These are phyloP conservation scores for Drosophila leontia DNA, from an alignment of 1,140 invertebrate genomes.

Conservation along the genomic window DNA sequence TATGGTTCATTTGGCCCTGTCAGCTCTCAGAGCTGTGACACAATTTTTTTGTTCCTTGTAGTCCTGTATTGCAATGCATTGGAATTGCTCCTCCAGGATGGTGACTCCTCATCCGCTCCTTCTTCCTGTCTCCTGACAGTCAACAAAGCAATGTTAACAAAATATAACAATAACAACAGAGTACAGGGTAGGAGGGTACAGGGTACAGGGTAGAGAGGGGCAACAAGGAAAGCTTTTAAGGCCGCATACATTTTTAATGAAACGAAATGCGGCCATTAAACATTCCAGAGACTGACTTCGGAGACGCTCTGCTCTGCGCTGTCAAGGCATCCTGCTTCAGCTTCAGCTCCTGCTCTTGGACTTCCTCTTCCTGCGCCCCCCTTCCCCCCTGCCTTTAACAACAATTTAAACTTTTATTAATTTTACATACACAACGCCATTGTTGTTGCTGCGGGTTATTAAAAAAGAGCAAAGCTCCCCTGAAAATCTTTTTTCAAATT, in stretches of 20 bases:
- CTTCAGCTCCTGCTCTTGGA: constrained; percentile 11
- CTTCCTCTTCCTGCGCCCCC: constrained; percentile 16
- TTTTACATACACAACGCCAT: constrained; percentile 58
- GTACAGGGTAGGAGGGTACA: neutral
- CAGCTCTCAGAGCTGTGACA: constrained; percentile 35
- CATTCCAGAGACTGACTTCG: constrained; percentile 59
- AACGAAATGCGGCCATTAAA: constrained; percentile 82
- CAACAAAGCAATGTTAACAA: constrained; percentile 39
- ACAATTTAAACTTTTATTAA: constrained; percentile 83
- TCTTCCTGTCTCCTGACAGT: constrained; percentile 4
- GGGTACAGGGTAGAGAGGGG: neutral
- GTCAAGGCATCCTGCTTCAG: neutral
- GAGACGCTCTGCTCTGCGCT: constrained; percentile 28
- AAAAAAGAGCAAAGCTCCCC: constrained; percentile 69
- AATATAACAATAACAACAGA: constrained; percentile 42
- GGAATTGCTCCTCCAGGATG: constrained; percentile 5
- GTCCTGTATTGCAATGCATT: constrained; percentile 10
- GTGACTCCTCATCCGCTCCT: too few species aligned
- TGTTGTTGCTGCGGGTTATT: constrained; percentile 57
- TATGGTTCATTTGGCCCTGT: constrained; percentile 50
- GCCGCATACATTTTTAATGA: constrained; percentile 81
- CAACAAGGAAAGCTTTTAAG: constrained; percentile 79
- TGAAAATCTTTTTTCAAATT: constrained; percentile 75
- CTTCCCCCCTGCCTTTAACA: constrained; percentile 50
- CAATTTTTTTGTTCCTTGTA: constrained; percentile 1